These are phyloP conservation scores for Erannis defoliaria DNA, from an alignment of 2,888 invertebrate genomes.

Conservation along the genomic window DNA sequence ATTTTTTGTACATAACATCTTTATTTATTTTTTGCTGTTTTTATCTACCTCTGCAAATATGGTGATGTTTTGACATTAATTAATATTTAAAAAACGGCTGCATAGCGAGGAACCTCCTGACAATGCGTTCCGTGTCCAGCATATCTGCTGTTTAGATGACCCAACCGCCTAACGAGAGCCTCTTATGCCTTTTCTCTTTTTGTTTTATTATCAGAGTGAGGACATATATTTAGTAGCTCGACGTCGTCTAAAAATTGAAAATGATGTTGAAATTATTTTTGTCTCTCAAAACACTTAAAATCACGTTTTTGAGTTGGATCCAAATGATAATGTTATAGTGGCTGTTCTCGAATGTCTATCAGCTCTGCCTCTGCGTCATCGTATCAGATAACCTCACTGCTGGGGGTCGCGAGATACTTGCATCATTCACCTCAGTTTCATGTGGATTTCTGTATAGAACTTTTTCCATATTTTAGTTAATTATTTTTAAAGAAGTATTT, in stretches of 20 bases:
- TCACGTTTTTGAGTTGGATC: no score
- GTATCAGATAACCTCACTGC: slow-evolving; percentile 67
- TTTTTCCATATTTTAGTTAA: neutral
- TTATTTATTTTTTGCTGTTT: no score
- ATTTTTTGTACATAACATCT: no score
- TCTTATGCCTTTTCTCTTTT: no score
- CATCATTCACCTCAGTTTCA: slow-evolving; percentile 58
- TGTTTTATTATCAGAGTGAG: neutral
- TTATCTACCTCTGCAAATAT: no score
- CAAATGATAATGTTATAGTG: slow-evolving; percentile 2
- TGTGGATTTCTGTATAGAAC: neutral
- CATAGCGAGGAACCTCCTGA: no score
- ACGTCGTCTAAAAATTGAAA: neutral
- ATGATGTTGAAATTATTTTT: neutral
- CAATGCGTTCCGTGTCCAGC: no score
- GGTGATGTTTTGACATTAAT: no score
- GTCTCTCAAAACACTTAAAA: no score
- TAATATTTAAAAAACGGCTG: no score
- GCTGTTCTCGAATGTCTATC: slow-evolving; percentile 15
- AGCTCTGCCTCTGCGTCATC: slow-evolving; percentile 15
- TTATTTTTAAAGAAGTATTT: neutral
- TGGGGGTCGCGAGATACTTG: slow-evolving; percentile 67
- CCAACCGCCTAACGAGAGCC: no score
- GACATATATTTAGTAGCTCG: neutral
- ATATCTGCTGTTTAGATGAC: no score